Conservation (phyloP, 2,888 invertebrate species). For the Oligia strigilis region DNA sequence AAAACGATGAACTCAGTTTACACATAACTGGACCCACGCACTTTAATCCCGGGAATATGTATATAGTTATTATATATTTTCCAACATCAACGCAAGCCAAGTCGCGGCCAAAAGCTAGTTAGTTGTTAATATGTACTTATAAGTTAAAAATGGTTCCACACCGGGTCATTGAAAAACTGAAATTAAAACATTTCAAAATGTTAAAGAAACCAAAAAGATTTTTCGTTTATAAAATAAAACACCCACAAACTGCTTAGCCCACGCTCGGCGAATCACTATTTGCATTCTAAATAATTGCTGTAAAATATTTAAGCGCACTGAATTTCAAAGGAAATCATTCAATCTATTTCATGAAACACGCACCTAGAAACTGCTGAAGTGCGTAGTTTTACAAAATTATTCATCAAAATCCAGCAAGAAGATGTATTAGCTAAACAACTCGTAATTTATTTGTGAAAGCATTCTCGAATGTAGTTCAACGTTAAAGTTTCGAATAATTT, state of each 20-base stretch:
- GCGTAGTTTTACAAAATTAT: constrained; percentile 42
- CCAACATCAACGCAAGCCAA: background rate
- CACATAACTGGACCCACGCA: background rate
- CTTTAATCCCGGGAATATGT: background rate
- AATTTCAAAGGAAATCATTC: constrained; percentile 25
- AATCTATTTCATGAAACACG: constrained; percentile 47
- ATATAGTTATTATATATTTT: background rate
- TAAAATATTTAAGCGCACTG: constrained; percentile 44
- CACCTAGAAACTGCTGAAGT: constrained; percentile 46
- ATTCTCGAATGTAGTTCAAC: constrained; percentile 58
- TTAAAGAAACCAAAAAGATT: background rate
- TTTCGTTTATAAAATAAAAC: background rate
- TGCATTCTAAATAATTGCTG: constrained; percentile 25
- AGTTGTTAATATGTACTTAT: background rate
- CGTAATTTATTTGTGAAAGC: constrained; percentile 55
- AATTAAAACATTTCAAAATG: background rate
- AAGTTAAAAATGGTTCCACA: background rate
- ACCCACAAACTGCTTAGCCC: background rate
- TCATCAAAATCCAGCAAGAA: constrained; percentile 47
- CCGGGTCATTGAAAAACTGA: background rate
- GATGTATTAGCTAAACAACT: constrained; percentile 56
- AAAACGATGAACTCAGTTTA: background rate
- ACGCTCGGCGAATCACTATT: constrained; percentile 13
- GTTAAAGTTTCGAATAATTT: constrained; percentile 46
- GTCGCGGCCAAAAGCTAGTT: background rate